Evolutionary conservation across 2,113 vertebrate genomes (phyloP).

Genomic region (Melanerpes aurifrons): DNA sequence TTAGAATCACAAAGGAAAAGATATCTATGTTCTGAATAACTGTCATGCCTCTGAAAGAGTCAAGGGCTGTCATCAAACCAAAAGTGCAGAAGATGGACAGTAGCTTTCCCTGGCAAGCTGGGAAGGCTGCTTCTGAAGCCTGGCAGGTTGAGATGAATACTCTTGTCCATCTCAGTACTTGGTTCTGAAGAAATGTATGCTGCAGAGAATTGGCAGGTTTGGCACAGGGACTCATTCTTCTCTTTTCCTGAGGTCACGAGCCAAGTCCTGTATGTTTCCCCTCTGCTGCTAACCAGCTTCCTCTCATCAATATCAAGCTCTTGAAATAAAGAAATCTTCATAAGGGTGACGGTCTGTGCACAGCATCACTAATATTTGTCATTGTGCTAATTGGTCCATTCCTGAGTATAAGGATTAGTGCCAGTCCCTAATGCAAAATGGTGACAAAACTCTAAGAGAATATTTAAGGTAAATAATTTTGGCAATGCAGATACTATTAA

Average conservation of each 20-base stretch:
- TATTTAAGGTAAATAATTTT: neutral
- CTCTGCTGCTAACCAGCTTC: neutral
- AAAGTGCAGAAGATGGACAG: neutral
- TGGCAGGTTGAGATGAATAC: neutral
- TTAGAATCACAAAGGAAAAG: neutral
- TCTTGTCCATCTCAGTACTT: neutral
- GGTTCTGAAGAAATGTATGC: neutral
- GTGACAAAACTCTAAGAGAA: neutral
- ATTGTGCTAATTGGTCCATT: neutral
- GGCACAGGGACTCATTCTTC: neutral
- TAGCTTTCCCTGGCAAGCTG: neutral
- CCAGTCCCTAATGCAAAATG: constrained; percentile 1
- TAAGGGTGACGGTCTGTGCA: neutral
- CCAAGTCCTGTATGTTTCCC: neutral
- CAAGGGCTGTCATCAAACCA: neutral
- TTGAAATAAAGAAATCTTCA: neutral
- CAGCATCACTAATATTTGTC: neutral
- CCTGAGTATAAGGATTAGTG: neutral
- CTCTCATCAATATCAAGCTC: neutral
- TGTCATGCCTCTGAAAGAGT: neutral
- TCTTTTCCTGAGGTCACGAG: neutral
- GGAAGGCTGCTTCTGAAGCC: neutral
- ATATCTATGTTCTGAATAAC: neutral
- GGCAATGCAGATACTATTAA: neutral
- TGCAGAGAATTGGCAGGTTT: neutral